A percentile compares a stretch with the other conserved stretches of the same genome.
Evolutionary conservation across 1,140 invertebrate genomes (phyloP).

Genomic region (Belonocnema kinseyi): DNA sequence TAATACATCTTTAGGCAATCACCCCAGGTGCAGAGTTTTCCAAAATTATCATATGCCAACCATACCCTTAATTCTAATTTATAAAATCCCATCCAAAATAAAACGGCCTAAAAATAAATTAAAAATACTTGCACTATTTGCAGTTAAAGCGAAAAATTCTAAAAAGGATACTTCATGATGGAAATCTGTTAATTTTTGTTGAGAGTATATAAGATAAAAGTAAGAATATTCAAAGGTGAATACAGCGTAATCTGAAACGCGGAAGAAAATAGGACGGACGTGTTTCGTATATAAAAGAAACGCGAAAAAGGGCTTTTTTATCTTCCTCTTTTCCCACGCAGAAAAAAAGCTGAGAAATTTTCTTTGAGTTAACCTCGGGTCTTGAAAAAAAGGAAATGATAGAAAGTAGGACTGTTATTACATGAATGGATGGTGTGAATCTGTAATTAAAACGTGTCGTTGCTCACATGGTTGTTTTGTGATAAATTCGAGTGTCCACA

Average conservation of each 20-base stretch:
- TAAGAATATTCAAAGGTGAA: not conserved
- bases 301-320: not conserved
- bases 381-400: not conserved
- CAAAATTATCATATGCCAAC: too few relatives aligned
- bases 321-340: slow-evolving; percentile 5
- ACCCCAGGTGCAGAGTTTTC: too few relatives aligned
- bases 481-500: not conserved
- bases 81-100: too few relatives aligned
- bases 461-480: not conserved
- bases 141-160: too few relatives aligned
- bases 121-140: too few relatives aligned
- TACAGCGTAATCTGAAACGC: not conserved
- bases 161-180: too few relatives aligned
- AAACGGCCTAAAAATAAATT: too few relatives aligned
- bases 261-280: not conserved
- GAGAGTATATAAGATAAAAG: not conserved
- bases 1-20: too few relatives aligned
- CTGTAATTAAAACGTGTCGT: slow-evolving; percentile 2
- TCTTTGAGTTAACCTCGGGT: slow-evolving; percentile 3
- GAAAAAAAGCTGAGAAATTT: not conserved
- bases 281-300: not conserved
- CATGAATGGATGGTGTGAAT: not conserved
- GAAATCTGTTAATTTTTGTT: too few relatives aligned
- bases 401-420: not conserved
- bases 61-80: too few relatives aligned